Percentiles rank a stretch among this genome's conserved stretches.
Conservation (phyloP, 1,140 invertebrate genomes). For the Scaptomyza montana region DNA sequence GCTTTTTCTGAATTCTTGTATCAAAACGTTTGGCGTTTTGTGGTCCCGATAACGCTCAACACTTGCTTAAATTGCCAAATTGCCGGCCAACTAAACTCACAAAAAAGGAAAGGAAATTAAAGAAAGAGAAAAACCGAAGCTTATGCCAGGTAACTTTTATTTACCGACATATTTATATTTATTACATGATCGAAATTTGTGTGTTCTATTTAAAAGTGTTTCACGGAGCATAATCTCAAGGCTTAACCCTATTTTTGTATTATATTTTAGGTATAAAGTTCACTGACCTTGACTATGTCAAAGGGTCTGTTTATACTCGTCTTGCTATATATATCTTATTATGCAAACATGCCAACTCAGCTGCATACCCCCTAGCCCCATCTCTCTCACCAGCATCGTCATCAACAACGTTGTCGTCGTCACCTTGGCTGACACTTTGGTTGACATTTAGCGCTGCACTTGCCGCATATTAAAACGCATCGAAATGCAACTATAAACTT, state of each 20-base stretch:
- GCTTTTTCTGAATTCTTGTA: conserved; percentile 25
- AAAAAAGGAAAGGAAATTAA: conserved; percentile 3
- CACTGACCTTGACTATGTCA: conserved; percentile 53
- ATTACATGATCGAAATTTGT: conserved; percentile 15
- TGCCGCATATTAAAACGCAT: conserved; percentile 67
- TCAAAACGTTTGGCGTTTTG: conserved; percentile 24
- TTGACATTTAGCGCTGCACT: conserved; percentile 49
- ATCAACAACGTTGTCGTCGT: conserved; percentile 25
- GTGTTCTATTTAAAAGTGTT: background rate
- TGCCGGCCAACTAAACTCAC: conserved; percentile 2
- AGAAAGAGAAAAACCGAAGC: conserved; percentile 2
- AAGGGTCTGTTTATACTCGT: conserved; percentile 15
- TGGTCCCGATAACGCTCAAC: conserved; percentile 57
- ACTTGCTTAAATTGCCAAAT: conserved; percentile 23
- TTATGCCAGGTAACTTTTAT: conserved; percentile 31
- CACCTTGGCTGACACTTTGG: conserved; percentile 49
- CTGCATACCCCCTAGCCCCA: background rate
- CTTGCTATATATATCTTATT: conserved; percentile 54
- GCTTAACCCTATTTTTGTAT: background rate
- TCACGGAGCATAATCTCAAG: background rate
- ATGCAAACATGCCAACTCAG: conserved; percentile 52
- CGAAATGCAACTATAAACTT: conserved; percentile 64
- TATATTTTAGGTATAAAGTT: conserved; percentile 24
- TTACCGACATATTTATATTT: conserved; percentile 16
- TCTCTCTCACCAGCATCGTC: too few relatives aligned